Conservation (phyloP, 2,888 invertebrate genomes). For the Perizoma flavofasciatum region DNA sequence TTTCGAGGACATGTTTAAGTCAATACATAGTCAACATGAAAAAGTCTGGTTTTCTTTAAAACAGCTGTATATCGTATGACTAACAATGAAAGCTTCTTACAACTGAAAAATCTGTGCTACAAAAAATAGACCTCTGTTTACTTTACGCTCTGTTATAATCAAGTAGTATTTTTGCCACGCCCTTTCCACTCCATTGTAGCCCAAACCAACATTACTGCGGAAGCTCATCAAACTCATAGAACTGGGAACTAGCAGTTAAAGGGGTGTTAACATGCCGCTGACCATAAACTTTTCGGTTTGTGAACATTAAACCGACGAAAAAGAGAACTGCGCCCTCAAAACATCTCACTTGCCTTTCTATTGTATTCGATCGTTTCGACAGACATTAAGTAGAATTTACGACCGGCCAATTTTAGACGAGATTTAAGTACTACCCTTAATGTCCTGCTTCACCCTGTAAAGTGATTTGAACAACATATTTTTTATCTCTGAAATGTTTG, state of each 20-base stretch:
- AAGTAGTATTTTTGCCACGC: not conserved
- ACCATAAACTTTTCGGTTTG: slow-evolving; percentile 54
- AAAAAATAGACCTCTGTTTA: not conserved
- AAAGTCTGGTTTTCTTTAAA: too few relatives aligned
- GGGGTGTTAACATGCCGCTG: slow-evolving; percentile 51
- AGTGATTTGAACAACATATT: slow-evolving; percentile 47
- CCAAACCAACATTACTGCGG: slow-evolving; percentile 11
- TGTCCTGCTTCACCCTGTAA: slow-evolving; percentile 45
- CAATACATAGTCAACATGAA: too few relatives aligned
- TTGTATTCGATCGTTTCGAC: slow-evolving; percentile 60
- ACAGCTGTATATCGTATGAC: too few relatives aligned
- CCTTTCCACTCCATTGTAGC: not conserved
- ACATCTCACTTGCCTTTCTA: slow-evolving; percentile 45
- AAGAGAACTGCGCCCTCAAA: slow-evolving; percentile 44
- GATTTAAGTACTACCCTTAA: slow-evolving; percentile 63
- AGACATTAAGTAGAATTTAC: slow-evolving; percentile 67
- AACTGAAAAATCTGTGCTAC: not conserved
- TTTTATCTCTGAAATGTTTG: slow-evolving; percentile 32
- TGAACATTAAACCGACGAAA: slow-evolving; percentile 50
- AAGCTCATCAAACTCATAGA: slow-evolving; percentile 40
- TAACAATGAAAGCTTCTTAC: not conserved
- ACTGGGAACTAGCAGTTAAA: slow-evolving; percentile 47
- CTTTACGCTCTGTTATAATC: slow-evolving; percentile 1
- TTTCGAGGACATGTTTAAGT: too few relatives aligned
- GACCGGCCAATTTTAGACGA: slow-evolving; percentile 63